These are phyloP conservation scores for Megaceryle alcyon DNA, from an alignment of 2,797 vertebrate species.

Conservation along the genomic window DNA sequence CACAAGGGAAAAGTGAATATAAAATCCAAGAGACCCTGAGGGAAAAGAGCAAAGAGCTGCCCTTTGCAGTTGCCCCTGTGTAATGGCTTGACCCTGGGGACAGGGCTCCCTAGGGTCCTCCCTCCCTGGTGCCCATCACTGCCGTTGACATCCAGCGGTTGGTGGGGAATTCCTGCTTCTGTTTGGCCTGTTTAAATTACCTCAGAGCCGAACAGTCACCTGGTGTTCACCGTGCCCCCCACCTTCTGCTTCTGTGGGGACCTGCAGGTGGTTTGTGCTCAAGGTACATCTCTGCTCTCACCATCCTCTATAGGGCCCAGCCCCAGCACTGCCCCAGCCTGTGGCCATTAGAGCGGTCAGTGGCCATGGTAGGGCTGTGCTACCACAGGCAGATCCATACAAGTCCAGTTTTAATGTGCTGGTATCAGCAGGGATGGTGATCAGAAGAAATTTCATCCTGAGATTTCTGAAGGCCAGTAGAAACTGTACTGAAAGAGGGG, in stretches of 20 bases:
- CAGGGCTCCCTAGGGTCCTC: accelerated
- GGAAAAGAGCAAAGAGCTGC: neutral
- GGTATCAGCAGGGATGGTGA: neutral
- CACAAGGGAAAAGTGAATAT: no score
- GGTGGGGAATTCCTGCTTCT: neutral
- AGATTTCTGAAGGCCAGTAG: neutral
- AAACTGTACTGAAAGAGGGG: accelerated
- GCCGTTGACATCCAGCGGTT: accelerated
- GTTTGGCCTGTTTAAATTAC: neutral
- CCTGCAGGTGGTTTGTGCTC: neutral
- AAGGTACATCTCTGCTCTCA: accelerated
- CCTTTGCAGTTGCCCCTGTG: neutral
- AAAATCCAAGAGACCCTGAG: neutral
- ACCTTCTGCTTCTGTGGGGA: accelerated
- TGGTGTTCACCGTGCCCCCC: accelerated
- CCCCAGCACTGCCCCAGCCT: neutral
- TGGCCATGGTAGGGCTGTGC: neutral
- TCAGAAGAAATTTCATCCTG: accelerated
- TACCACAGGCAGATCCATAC: accelerated
- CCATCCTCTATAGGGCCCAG: accelerated
- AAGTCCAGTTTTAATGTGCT: no score
- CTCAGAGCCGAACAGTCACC: accelerated
- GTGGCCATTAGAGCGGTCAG: accelerated
- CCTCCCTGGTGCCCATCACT: accelerated
- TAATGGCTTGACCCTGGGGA: no score